A percentile compares a stretch with the other conserved stretches of the same genome.
These are phyloP conservation scores for Chaitophorus viminalis DNA, from an alignment of 2,888 invertebrate species.

Conservation along the genomic window DNA sequence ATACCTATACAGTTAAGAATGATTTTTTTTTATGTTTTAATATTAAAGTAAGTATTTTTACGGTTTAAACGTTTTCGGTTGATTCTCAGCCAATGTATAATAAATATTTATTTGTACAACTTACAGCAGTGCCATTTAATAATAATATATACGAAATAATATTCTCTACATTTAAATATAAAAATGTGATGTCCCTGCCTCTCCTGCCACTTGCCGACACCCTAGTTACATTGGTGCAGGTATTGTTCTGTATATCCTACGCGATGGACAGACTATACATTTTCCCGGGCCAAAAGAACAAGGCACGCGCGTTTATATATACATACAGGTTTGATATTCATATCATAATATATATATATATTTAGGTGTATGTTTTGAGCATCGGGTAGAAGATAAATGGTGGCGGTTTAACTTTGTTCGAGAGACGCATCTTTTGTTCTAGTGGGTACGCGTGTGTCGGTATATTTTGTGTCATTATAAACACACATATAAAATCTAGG, in stretches of 20 bases:
- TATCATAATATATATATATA: background rate
- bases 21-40: too few relatives aligned
- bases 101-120: too few relatives aligned
- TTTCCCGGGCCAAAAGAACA: background rate
- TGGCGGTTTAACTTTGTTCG: slow-evolving; percentile 4
- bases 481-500: background rate
- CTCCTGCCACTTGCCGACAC: background rate
- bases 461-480: background rate
- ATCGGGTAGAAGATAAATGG: background rate
- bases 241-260: background rate
- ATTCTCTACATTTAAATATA: too few relatives aligned
- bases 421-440: slow-evolving; percentile 21
- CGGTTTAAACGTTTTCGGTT: too few relatives aligned
- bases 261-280: slow-evolving; percentile 28
- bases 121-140: too few relatives aligned
- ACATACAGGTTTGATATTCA: background rate
- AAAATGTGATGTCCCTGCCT: too few relatives aligned
- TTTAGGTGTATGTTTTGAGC: too few relatives aligned
- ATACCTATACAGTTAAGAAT: too few relatives aligned
- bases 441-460: too few relatives aligned
- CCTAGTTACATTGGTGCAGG: background rate
- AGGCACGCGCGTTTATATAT: background rate
- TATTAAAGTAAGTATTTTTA: too few relatives aligned
- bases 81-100: too few relatives aligned
- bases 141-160: too few relatives aligned